phyloP scores from a whole-genome alignment of 1,140 invertebrate species.

The Pomacea maculata region DNA sequence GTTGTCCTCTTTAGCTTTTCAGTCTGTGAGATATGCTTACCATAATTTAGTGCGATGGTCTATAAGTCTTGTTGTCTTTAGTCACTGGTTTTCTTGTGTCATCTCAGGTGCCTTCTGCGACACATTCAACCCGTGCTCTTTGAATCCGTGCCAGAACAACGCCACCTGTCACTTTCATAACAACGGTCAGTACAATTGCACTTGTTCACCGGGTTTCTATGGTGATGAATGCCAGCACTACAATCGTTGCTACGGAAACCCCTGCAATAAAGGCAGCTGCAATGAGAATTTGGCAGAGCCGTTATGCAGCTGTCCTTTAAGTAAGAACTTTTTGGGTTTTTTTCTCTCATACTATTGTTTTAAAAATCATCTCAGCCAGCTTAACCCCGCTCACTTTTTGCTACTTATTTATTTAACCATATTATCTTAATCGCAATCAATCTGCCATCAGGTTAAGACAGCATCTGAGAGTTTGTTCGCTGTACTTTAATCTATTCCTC shows the following conservation, averaged over 20 bases:
- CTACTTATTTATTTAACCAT: too few species aligned
- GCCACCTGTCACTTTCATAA: slow-evolving; percentile 52
- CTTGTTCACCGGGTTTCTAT: slow-evolving; percentile 77
- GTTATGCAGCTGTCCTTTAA: slow-evolving; percentile 53
- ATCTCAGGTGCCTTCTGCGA: slow-evolving; percentile 67
- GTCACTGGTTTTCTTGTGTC: neutral
- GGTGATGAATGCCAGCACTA: slow-evolving; percentile 71
- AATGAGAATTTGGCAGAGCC: slow-evolving; percentile 33
- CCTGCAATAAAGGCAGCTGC: slow-evolving; percentile 46
- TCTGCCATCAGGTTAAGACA: too few species aligned
- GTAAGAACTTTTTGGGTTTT: neutral
- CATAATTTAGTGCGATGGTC: too few species aligned
- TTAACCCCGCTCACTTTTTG: too few species aligned
- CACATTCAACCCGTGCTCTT: slow-evolving; percentile 37
- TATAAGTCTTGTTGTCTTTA: too few species aligned
- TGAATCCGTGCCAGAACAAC: slow-evolving; percentile 48
- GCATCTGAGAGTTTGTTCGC: too few species aligned
- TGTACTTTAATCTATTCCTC: too few species aligned
- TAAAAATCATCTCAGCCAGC: too few species aligned
- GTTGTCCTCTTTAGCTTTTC: too few species aligned
- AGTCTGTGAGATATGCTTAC: too few species aligned
- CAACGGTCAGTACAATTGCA: slow-evolving; percentile 73
- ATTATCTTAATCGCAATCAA: too few species aligned
- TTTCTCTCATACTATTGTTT: too few species aligned
- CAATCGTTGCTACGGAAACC: slow-evolving; percentile 33